These are phyloP conservation scores for Ageneiosus marmoratus DNA, from an alignment of 2,113 vertebrate species.

Conservation along the genomic window DNA sequence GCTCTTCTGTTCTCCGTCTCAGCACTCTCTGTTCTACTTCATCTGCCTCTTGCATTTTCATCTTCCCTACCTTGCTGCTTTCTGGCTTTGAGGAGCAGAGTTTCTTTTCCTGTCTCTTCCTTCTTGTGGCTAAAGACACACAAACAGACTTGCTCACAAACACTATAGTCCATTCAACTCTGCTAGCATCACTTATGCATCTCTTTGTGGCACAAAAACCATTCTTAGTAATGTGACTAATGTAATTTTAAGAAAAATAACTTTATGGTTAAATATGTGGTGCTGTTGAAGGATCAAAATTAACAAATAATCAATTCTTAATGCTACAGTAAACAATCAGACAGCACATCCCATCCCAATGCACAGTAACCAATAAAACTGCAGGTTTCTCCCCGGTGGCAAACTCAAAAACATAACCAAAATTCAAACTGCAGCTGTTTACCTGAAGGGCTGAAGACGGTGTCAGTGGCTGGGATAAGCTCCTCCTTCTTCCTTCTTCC, in stretches of 20 bases:
- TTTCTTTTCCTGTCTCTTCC: conserved; percentile 8
- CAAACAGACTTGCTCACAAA: background rate
- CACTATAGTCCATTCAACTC: background rate
- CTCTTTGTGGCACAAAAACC: background rate
- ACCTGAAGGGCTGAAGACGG: background rate
- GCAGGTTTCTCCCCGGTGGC: background rate
- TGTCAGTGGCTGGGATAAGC: background rate
- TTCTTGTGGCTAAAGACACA: conserved; percentile 20
- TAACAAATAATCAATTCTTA: background rate
- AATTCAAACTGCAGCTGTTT: background rate
- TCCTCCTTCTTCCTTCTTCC: conserved; percentile 61
- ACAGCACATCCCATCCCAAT: no score
- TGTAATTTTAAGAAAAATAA: background rate
- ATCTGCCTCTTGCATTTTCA: background rate
- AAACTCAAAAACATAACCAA: no score
- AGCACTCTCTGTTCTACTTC: background rate
- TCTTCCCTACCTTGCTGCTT: background rate
- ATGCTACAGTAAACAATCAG: background rate
- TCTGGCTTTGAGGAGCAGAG: background rate
- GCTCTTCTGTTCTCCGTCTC: background rate
- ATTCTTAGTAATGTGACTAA: background rate
- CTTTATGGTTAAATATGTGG: background rate
- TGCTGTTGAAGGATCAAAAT: background rate
- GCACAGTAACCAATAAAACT: no score
- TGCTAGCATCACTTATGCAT: background rate